Evolutionary conservation across 2,797 vertebrate genomes (phyloP).

Genomic region (Lutjanus campechanus): DNA sequence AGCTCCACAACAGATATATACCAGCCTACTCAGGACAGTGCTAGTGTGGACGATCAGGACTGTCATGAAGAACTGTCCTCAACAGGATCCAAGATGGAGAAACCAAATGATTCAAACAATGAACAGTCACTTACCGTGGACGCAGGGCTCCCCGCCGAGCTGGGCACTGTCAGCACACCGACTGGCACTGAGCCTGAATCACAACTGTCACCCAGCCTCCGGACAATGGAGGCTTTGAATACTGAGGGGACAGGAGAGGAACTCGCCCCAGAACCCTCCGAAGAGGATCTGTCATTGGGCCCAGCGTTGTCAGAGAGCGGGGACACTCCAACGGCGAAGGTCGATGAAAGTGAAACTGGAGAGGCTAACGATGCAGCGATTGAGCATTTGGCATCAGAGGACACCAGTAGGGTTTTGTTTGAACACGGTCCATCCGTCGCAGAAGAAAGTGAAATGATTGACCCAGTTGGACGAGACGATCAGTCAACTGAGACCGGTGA

Average conservation of each 20-base stretch:
- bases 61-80: neutral
- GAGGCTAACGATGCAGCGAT: neutral
- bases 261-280: constrained; percentile 32
- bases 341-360: constrained; percentile 19
- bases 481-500: constrained; percentile 34
- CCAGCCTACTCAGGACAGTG: constrained; percentile 54
- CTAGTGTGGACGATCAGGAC: constrained; percentile 21
- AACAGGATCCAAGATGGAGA: constrained; percentile 16
- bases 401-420: neutral
- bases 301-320: constrained; percentile 8
- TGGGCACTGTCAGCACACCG: neutral
- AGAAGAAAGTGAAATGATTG: constrained; percentile 18
- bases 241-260: constrained; percentile 46
- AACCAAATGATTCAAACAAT: constrained; percentile 15
- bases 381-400: constrained; percentile 42
- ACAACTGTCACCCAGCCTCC: constrained; percentile 44
- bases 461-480: constrained; percentile 7
- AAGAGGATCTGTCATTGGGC: constrained; percentile 39
- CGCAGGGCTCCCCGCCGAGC: constrained; percentile 23
- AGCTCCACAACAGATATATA: constrained; percentile 77
- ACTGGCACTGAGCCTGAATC: constrained; percentile 50
- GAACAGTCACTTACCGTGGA: neutral
- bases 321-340: constrained; percentile 14
- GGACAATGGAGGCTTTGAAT: constrained; percentile 53
- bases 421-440: neutral